These are phyloP conservation scores for Oryzias curvinotus DNA, from an alignment of 2,113 vertebrate genomes.

Conservation along the genomic window DNA sequence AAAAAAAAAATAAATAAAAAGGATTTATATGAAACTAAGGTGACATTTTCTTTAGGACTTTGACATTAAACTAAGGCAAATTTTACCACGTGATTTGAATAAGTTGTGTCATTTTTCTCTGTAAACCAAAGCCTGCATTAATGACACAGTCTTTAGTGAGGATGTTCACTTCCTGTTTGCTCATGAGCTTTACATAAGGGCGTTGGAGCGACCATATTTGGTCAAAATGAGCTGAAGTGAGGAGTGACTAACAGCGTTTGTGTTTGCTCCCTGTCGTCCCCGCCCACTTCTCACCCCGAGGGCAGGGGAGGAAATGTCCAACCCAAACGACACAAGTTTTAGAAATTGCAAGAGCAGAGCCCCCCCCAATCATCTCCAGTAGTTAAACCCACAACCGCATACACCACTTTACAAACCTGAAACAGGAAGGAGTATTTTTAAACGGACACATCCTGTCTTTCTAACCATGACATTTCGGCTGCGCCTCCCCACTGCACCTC, in stretches of 20 bases:
- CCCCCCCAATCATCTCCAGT: neutral
- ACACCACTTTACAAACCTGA: constrained; percentile 8
- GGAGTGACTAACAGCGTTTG: constrained; percentile 2
- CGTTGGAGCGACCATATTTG: constrained; percentile 60
- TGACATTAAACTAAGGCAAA: too few species aligned
- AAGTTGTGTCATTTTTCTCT: neutral
- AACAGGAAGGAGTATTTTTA: constrained; percentile 21
- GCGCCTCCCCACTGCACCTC: constrained; percentile 25
- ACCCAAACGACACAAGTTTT: constrained; percentile 42
- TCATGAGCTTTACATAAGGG: constrained; percentile 39
- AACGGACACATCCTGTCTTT: neutral
- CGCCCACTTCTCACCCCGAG: constrained; percentile 46
- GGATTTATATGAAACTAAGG: neutral
- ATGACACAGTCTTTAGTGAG: constrained; percentile 28
- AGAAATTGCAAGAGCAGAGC: constrained; percentile 10
- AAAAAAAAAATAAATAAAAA: neutral
- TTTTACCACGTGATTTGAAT: neutral
- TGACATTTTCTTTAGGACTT: too few species aligned
- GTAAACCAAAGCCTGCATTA: neutral
- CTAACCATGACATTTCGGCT: constrained; percentile 3
- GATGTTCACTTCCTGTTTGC: constrained; percentile 65
- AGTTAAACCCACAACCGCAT: constrained; percentile 9
- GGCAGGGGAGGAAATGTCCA: constrained; percentile 56
- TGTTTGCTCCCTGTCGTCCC: constrained; percentile 17
- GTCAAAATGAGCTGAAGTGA: constrained; percentile 53